A percentile compares a stretch with the other conserved stretches of the same genome.
These are phyloP conservation scores for Hestina assimilis DNA, from an alignment of 1,140 invertebrate genomes.

Conservation along the genomic window DNA sequence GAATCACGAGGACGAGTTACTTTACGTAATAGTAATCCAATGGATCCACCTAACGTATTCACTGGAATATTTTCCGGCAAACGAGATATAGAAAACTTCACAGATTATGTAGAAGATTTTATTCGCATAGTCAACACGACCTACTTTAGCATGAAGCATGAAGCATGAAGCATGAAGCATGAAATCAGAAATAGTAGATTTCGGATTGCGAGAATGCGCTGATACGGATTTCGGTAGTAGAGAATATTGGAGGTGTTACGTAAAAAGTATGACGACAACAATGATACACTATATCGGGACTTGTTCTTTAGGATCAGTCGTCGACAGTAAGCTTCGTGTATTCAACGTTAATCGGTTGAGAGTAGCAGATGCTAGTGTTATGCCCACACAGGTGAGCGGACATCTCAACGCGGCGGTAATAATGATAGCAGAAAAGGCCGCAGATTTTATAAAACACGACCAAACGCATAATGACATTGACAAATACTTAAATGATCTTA, in stretches of 20 bases:
- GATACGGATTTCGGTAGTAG: slow-evolving; percentile 18
- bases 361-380: slow-evolving; percentile 27
- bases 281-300: slow-evolving; percentile 76
- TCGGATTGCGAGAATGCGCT: slow-evolving; percentile 24
- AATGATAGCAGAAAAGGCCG: slow-evolving; percentile 24
- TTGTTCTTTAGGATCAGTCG: neutral
- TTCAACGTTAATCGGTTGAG: slow-evolving; percentile 3
- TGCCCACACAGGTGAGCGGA: slow-evolving; percentile 12
- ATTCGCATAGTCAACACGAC: slow-evolving; percentile 76
- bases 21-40: neutral
- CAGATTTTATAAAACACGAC: slow-evolving; percentile 21
- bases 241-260: slow-evolving; percentile 70
- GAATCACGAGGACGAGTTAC: neutral
- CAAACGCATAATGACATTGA: too few relatives aligned
- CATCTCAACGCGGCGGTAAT: slow-evolving; percentile 18
- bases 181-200: slow-evolving; percentile 26
- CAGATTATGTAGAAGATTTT: neutral
- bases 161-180: too few relatives aligned
- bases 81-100: neutral
- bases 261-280: slow-evolving; percentile 47
- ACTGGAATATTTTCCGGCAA: neutral
- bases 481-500: too few relatives aligned
- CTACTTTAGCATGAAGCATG: too few relatives aligned
- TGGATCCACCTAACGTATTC: neutral
- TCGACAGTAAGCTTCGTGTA: neutral